Evolutionary conservation across 2,113 vertebrate genomes (phyloP).

Genomic region (Sinosuthora webbiana): DNA sequence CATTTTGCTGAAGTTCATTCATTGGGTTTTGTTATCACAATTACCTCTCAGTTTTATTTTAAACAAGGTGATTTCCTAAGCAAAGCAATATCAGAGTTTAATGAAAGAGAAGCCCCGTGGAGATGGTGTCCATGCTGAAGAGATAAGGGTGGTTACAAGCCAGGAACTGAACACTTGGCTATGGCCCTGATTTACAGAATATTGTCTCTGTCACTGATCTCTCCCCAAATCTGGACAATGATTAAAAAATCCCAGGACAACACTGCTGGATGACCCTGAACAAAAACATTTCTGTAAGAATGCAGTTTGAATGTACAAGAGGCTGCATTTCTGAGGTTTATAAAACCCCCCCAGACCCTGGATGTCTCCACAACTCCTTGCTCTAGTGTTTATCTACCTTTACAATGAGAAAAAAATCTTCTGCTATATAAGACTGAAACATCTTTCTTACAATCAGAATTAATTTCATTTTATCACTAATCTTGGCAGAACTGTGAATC

Average conservation of each 20-base stretch:
- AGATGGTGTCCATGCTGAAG: background rate
- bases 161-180: fast-evolving
- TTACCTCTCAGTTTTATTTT: background rate
- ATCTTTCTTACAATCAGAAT: background rate
- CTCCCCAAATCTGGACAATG: background rate
- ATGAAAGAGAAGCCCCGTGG: fast-evolving
- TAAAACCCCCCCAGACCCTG: background rate
- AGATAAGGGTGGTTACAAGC: background rate
- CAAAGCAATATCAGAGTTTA: background rate
- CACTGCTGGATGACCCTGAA: background rate
- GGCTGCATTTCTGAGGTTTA: background rate
- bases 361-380: background rate
- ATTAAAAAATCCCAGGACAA: background rate
- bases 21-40: background rate
- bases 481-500: background rate
- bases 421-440: fast-evolving
- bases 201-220: background rate
- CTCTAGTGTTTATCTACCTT: background rate
- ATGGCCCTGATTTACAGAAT: background rate
- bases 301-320: background rate
- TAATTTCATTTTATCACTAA: background rate
- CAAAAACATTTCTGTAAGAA: background rate
- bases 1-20: background rate
- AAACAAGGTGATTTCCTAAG: background rate
- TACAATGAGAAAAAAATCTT: background rate